These are phyloP conservation scores for Trissolcus brochymenae DNA, from an alignment of 2,888 invertebrate species.

Conservation along the genomic window DNA sequence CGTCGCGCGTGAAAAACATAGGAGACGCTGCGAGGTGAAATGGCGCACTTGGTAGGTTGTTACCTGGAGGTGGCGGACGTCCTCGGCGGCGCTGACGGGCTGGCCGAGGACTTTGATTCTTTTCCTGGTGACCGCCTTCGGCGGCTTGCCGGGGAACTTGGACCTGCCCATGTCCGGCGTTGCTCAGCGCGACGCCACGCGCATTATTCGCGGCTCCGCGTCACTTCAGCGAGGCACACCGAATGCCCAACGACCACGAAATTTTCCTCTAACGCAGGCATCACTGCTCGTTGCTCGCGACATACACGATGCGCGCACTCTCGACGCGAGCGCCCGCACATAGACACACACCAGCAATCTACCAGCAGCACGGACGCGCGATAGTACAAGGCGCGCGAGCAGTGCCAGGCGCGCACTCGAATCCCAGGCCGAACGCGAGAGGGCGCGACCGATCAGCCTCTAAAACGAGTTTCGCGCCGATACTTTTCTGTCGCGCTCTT, in stretches of 20 bases:
- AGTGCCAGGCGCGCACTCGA: neutral
- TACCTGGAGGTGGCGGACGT: conserved; percentile 76
- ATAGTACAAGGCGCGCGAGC: conserved; percentile 1
- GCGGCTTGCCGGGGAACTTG: conserved; percentile 92
- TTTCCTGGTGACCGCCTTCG: conserved; percentile 90
- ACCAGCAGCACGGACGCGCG: neutral
- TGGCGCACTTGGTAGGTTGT: conserved; percentile 54
- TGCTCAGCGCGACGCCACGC: conserved; percentile 76
- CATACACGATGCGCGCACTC: conserved; percentile 40
- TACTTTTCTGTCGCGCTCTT: no score
- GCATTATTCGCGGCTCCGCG: conserved; percentile 38
- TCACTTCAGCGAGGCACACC: conserved; percentile 32
- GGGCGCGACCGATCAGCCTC: conserved; percentile 3
- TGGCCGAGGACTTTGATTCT: conserved; percentile 87
- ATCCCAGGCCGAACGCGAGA: neutral
- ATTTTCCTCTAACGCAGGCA: conserved; percentile 31
- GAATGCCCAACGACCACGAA: conserved; percentile 34
- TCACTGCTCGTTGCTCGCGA: conserved; percentile 29
- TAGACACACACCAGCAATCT: conserved; percentile 2
- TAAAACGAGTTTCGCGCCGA: neutral
- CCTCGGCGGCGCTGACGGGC: conserved; percentile 77
- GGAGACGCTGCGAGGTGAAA: conserved; percentile 3
- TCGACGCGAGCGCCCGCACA: conserved; percentile 29
- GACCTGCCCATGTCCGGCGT: conserved; percentile 83
- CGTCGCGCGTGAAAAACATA: conserved; percentile 13